Evolutionary conservation across 2,797 vertebrate species (phyloP), one percentile per base, ranked within the genome.

Genomic region (Argyrosomus regius): DNA sequence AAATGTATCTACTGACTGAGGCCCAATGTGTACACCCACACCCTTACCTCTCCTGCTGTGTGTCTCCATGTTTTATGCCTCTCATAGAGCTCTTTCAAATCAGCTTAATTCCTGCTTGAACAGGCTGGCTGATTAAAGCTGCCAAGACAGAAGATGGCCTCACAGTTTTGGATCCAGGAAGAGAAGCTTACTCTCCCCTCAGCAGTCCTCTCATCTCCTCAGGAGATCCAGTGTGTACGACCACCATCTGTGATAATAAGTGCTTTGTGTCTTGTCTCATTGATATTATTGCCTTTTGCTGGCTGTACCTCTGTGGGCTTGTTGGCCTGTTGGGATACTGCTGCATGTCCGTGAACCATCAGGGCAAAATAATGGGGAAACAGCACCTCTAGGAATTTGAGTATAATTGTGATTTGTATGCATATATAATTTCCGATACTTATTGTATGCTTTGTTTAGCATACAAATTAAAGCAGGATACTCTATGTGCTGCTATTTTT

Each of bases 211-310:
- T 68, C 63, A 48, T 71, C 81, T 81, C 71, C 66, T 54, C 45
- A 31, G 72, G 81, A 85, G 65, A 80, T 60, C 57, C 78, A 79
- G n/a, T 59, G 76, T 81, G 45, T 52, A 31, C 22, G 35, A 67
- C 66, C 65, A 82, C 84, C 78, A 84, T 85, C 81, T 86, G 84
- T 81, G 78, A 52, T 54, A 80, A 82, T 80, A 72, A 87, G 49
- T 61, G 73, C 50, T 41, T 46, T 59, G 58, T 73, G 66, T 11
- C 49, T 80, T 14, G 2, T 35, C 46, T 84, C 41, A 1, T 69
- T 48, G 70, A 71, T 72, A 28, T 80, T 26, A 0, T 39, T 77
- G 66, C 69, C 20, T 66, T 71, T 28, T 43, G 0, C 46, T 41
- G 66, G 28, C 5, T 28, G 58, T 64, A 22, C 56, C 10, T 77